A percentile compares a stretch with the other conserved stretches of the same genome.
These are phyloP conservation scores for Lagopus leucura DNA, from an alignment of 2,113 vertebrate genomes.

Conservation along the genomic window DNA sequence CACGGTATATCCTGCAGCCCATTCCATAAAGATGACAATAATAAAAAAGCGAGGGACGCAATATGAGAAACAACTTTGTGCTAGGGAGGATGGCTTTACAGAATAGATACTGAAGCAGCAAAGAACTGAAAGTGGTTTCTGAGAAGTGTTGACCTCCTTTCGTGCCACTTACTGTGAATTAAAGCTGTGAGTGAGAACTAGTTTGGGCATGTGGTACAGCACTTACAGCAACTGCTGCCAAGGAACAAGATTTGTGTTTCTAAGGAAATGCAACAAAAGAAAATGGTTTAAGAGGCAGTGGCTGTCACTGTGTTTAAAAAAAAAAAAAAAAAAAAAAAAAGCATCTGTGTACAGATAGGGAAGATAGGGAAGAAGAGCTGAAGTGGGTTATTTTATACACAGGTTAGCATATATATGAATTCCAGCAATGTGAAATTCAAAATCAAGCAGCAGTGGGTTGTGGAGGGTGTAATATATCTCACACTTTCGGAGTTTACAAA, in stretches of 20 bases:
- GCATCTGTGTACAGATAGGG: conserved; percentile 60
- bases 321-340: conserved; percentile 59
- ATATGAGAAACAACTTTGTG: conserved; percentile 64
- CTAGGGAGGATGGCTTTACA: conserved; percentile 62
- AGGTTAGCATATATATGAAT: conserved; percentile 60
- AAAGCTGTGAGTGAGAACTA: conserved; percentile 84
- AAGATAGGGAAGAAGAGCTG: conserved; percentile 51
- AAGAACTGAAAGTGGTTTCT: conserved; percentile 78
- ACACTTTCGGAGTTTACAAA: conserved; percentile 47
- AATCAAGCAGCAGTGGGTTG: conserved; percentile 68
- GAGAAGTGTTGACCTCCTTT: conserved; percentile 84
- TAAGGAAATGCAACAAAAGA: conserved; percentile 86
- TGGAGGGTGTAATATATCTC: conserved; percentile 63
- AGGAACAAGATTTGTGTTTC: conserved; percentile 86
- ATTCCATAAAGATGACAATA: conserved; percentile 62
- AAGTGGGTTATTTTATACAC: conserved; percentile 72
- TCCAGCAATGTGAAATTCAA: conserved; percentile 67
- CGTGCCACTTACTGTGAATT: conserved; percentile 86
- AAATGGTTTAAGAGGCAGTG: conserved; percentile 77
- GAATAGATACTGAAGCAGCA: conserved; percentile 75
- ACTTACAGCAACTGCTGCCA: conserved; percentile 79
- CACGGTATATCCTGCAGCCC: conserved; percentile 9
- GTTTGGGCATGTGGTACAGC: conserved; percentile 84
- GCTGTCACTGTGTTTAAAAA: conserved; percentile 69
- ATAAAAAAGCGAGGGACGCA: conserved; percentile 47